Conservation (phyloP, 2,113 vertebrate genomes). For the Trogon melanurus region DNA sequence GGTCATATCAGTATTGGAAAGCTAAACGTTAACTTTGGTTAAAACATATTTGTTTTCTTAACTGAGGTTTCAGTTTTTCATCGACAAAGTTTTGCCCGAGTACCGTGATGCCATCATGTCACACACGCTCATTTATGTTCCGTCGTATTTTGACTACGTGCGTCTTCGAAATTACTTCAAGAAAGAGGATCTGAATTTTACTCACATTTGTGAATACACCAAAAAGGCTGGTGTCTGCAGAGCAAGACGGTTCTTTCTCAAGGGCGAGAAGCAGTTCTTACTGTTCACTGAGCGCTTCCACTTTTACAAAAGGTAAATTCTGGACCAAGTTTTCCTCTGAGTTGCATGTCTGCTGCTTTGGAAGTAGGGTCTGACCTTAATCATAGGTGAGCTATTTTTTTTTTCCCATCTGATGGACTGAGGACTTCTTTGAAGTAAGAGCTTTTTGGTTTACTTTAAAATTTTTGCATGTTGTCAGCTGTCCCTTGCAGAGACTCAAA, state of each 20-base stretch:
- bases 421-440: not conserved
- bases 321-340: not conserved
- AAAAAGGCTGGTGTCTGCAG: constrained; percentile 83
- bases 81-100: constrained; percentile 90
- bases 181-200: constrained; percentile 89
- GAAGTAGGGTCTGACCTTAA: not conserved
- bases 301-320: constrained; percentile 93
- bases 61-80: constrained; percentile 90
- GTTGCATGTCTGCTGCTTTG: not conserved
- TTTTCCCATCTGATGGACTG: not conserved
- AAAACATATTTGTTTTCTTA: not conserved
- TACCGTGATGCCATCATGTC: constrained; percentile 96
- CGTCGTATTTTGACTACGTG: constrained; percentile 94
- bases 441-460: not conserved
- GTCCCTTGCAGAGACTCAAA: not conserved
- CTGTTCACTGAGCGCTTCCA: constrained; percentile 96
- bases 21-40: not conserved
- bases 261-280: constrained; percentile 89
- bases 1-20: not conserved
- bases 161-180: constrained; percentile 94
- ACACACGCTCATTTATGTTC: constrained; percentile 92
- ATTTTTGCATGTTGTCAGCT: not conserved
- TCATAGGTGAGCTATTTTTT: not conserved
- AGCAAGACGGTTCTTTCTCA: constrained; percentile 88
- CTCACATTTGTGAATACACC: constrained; percentile 90